Evolutionary conservation across 2,797 vertebrate species (phyloP).

Genomic region (Acridotheres tristis): DNA sequence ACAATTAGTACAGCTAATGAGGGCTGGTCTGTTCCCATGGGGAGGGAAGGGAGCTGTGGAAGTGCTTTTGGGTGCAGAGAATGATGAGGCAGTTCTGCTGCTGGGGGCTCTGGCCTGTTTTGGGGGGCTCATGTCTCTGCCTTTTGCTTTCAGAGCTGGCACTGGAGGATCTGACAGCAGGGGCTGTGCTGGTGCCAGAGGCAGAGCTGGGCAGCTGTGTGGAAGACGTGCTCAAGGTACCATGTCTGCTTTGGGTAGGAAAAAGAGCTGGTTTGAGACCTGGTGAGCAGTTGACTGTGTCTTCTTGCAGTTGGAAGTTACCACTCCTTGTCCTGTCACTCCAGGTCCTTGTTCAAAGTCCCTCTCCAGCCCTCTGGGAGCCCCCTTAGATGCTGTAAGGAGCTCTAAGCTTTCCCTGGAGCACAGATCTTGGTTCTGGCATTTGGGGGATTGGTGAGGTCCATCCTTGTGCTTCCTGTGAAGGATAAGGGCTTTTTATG

Average conservation of each 20-base stretch:
- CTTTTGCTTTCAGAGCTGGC: slow-evolving; percentile 62
- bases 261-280: not conserved
- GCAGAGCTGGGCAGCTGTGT: slow-evolving; percentile 84
- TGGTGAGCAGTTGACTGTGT: not conserved
- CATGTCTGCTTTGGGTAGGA: not conserved
- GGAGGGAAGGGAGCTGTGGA: not conserved
- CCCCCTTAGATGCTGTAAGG: not conserved
- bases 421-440: not conserved
- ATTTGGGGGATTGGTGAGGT: not conserved
- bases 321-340: not conserved
- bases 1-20: not conserved
- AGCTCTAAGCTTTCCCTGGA: not conserved
- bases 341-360: not conserved
- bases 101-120: rapidly evolving
- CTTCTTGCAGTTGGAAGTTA: not conserved
- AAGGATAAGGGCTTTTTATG: not conserved
- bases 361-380: not conserved
- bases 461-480: not conserved
- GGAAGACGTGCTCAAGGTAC: slow-evolving; percentile 90
- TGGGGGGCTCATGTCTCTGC: not conserved
- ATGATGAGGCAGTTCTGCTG: not conserved
- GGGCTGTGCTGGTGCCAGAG: slow-evolving; percentile 80
- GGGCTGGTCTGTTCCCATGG: not conserved
- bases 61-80: not conserved
- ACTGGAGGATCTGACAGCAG: slow-evolving; percentile 49